These are phyloP conservation scores for Alosa sapidissima DNA, from an alignment of 2,797 vertebrate genomes.

Conservation along the genomic window DNA sequence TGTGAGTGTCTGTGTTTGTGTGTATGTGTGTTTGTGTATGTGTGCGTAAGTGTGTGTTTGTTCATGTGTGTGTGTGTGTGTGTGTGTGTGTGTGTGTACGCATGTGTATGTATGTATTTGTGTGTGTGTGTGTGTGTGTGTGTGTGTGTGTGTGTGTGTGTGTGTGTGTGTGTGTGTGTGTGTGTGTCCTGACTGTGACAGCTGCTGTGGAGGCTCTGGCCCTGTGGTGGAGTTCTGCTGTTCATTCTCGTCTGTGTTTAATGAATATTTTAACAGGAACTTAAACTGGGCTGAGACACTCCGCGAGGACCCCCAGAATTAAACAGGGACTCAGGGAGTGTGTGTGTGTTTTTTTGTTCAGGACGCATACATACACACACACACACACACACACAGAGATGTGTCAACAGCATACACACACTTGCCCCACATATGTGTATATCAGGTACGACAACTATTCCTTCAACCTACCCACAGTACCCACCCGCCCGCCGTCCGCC, in stretches of 20 bases:
- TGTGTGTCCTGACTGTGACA: background rate
- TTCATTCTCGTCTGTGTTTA: background rate
- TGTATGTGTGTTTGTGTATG: too few relatives aligned
- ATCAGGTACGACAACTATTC: background rate
- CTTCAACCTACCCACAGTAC: too few relatives aligned
- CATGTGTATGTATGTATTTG: background rate
- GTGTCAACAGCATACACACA: background rate
- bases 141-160: background rate
- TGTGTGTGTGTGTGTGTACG: background rate
- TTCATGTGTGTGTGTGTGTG: background rate
- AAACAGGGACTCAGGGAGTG: background rate
- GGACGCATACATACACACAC: background rate
- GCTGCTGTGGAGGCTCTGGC: background rate
- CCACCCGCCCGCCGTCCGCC: too few relatives aligned
- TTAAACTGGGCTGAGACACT: background rate
- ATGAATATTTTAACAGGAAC: constrained; percentile 20
- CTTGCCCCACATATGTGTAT: background rate
- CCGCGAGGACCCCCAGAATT: background rate
- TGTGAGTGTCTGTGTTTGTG: too few relatives aligned
- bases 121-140: background rate
- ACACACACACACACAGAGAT: background rate
- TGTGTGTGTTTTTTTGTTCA: background rate
- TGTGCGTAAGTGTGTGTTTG: background rate
- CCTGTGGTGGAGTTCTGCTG: background rate
- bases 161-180: background rate